Base-by-base conservation (phyloP, 2,797 vertebrate genomes). In the Pristis pectinata region DNA sequence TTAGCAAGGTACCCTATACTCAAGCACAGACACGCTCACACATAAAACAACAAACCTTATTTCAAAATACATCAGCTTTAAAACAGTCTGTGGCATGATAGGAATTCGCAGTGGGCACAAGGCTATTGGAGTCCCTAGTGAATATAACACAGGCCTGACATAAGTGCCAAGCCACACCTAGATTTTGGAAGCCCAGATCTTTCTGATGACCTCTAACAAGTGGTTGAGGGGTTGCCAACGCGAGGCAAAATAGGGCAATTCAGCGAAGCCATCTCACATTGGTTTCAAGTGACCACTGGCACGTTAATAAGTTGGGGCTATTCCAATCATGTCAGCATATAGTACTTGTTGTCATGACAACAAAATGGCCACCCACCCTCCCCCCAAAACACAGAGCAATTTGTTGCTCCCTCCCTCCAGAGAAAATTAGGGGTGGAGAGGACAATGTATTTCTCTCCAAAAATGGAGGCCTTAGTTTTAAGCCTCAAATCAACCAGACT, bases 21-120 rank as follows among this genome's bases (percentile, higher is more conserved):
- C 15, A 76, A 49, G 92, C 92, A 94, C 92, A 94, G 64, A 74
- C 67, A 93, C 44, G 13, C 41, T 44, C 64, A 10, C 92, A 49
- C 92, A 49, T 49, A 93, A 74, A 94, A 94, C 61, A 34, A 94
- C 92, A 49, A 72, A 94, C 92, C 67, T 94, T 94, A 94, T 49
- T 56, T 94, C 30, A 76, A 94, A 94, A 72, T 44, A 76, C 7
- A 15, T 74, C 72, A 94, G 91, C 91, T 93, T 44, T 19, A 70
- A 93, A 72, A 49, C 37, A 72, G 41, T 76, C 92, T 94, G 92
- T 44, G 41, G 49, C 44, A 94, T 53, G 27, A 76, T 53, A 53
- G 70, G 56, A 94, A 74, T 76, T 34, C 76, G 15, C 49, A 53
- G 92, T 94, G 92, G 64, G 92, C 92, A 94, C 92, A n/a, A 93